These are phyloP conservation scores for Leptopterna dolabrata DNA, from an alignment of 2,888 invertebrate species.

Conservation along the genomic window DNA sequence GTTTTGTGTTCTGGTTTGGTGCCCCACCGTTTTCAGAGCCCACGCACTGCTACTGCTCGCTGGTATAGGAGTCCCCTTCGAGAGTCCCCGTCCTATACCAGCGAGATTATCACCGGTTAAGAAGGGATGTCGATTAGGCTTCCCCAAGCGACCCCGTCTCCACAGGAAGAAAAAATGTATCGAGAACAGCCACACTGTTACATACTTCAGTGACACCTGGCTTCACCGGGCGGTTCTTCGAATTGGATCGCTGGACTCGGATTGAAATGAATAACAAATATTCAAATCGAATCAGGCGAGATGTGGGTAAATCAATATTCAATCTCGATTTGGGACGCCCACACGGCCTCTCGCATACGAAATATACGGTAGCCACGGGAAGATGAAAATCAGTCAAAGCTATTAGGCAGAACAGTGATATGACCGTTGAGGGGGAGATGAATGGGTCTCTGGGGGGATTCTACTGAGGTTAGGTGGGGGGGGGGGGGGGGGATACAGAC, in stretches of 20 bases:
- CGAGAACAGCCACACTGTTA: too few relatives aligned
- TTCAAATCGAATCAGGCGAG: neutral
- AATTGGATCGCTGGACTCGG: neutral
- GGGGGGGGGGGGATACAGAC: neutral
- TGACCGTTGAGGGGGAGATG: neutral
- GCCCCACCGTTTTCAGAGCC: too few relatives aligned
- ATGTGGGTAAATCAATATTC: neutral
- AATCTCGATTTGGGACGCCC: neutral
- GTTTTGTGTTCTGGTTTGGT: too few relatives aligned
- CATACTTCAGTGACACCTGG: neutral
- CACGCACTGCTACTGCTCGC: too few relatives aligned
- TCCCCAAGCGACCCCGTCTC: too few relatives aligned
- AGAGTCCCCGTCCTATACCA: too few relatives aligned
- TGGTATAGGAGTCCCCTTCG: too few relatives aligned
- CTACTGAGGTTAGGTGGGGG: neutral
- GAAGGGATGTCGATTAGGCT: too few relatives aligned
- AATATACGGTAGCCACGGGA: too few relatives aligned
- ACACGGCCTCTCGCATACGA: neutral
- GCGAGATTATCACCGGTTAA: too few relatives aligned
- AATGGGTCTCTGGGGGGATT: too few relatives aligned
- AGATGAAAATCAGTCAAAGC: neutral
- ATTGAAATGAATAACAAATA: neutral
- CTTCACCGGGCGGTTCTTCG: neutral
- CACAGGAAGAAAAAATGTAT: too few relatives aligned
- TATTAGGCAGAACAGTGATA: neutral